Conservation (phyloP, 2,113 vertebrate genomes). For the Grammomys surdaster region DNA sequence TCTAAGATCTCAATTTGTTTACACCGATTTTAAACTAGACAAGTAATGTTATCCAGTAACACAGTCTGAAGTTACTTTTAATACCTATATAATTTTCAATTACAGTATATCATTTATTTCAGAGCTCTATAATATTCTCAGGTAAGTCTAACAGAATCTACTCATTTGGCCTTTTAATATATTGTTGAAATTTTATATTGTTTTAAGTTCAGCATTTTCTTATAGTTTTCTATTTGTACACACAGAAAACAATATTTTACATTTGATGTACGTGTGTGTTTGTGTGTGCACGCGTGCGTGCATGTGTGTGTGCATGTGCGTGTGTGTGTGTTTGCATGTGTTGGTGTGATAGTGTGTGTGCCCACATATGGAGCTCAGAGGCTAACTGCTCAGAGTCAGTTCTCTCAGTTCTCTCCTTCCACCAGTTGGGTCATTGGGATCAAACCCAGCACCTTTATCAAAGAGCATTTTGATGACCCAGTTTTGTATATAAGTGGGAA, state of each 20-base stretch:
- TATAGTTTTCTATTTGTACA: background rate
- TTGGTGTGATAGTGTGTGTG: background rate
- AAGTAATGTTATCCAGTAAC: background rate
- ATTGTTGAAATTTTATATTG: background rate
- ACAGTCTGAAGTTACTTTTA: background rate
- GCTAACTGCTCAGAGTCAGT: background rate
- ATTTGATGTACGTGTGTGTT: background rate
- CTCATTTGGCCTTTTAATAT: background rate
- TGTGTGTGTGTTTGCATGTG: background rate
- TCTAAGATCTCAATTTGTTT: background rate
- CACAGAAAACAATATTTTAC: background rate
- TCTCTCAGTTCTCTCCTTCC: background rate
- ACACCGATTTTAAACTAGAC: background rate
- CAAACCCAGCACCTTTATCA: background rate
- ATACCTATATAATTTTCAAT: background rate
- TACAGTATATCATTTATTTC: background rate
- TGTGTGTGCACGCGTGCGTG: fast-evolving
- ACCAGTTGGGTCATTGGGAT: background rate
- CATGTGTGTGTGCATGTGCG: background rate
- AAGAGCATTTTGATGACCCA: background rate
- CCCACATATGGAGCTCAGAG: background rate
- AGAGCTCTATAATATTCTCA: background rate
- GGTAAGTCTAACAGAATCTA: background rate
- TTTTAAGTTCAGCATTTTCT: background rate
- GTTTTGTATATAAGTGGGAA: background rate